Evolutionary conservation across 1,140 invertebrate species (phyloP).

Genomic region (Stegodyphus dumicola): DNA sequence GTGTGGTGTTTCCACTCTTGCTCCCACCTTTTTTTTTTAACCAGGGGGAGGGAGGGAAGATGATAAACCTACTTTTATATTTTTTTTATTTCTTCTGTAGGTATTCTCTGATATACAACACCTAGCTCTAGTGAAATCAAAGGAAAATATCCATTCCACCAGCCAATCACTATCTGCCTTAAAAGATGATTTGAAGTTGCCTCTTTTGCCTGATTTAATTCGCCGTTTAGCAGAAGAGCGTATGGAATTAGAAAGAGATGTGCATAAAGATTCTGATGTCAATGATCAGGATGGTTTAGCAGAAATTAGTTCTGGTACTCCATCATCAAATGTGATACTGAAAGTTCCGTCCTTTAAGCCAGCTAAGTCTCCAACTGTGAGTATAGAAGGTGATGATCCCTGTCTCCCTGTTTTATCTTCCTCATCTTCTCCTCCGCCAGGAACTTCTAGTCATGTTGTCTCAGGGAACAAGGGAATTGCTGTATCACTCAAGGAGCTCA

Average conservation of each 20-base stretch:
- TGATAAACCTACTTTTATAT: neutral
- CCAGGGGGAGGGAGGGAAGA: too few species aligned
- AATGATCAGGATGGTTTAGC: conserved; percentile 33
- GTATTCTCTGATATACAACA: conserved; percentile 64
- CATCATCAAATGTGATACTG: conserved; percentile 78
- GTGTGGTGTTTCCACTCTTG: too few species aligned
- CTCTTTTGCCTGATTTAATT: conserved; percentile 68
- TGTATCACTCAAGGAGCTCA: conserved; percentile 63
- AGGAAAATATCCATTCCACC: conserved; percentile 20
- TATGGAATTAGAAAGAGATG: conserved; percentile 65
- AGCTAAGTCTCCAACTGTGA: conserved; percentile 39
- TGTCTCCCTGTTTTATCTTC: conserved; percentile 49
- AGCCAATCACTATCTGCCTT: conserved; percentile 49
- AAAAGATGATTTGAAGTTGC: conserved; percentile 63
- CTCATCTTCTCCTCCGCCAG: conserved; percentile 16
- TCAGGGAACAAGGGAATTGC: conserved; percentile 61
- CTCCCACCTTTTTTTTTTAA: too few species aligned
- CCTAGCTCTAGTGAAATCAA: conserved; percentile 58
- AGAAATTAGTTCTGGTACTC: conserved; percentile 5
- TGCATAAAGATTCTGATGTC: conserved; percentile 28
- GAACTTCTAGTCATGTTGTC: conserved; percentile 59
- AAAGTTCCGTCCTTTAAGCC: conserved; percentile 94
- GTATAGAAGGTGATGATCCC: conserved; percentile 30
- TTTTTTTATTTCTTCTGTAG: conserved; percentile 19
- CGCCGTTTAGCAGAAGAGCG: conserved; percentile 68